These are phyloP conservation scores for Hylyphantes graminicola DNA, from an alignment of 1,140 invertebrate species.

Conservation along the genomic window DNA sequence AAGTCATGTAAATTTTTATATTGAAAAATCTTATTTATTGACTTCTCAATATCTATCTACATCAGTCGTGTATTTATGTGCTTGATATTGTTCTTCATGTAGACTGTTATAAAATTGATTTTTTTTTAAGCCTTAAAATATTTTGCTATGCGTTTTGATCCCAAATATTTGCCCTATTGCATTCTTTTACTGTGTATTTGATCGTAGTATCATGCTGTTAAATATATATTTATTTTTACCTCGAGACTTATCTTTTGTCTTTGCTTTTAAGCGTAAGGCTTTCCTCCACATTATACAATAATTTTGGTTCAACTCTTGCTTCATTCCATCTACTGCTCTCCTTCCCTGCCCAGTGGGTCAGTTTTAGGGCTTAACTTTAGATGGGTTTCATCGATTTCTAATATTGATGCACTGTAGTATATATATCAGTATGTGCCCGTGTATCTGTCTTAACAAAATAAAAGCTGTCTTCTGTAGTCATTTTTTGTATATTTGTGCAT, in stretches of 20 bases:
- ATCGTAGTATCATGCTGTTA: slow-evolving; percentile 47
- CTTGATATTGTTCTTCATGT: background rate
- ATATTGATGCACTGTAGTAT: slow-evolving; percentile 60
- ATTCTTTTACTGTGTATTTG: slow-evolving; percentile 37
- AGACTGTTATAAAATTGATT: background rate
- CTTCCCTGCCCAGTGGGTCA: background rate
- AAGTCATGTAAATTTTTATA: slow-evolving; percentile 15
- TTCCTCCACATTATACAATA: too few relatives aligned
- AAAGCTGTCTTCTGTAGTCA: slow-evolving; percentile 59
- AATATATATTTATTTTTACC: slow-evolving; percentile 59
- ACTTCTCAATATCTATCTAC: background rate
- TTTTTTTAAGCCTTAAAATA: background rate
- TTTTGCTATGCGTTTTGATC: background rate
- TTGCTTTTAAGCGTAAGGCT: slow-evolving; percentile 5
- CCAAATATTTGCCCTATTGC: background rate
- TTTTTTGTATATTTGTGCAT: slow-evolving; percentile 52
- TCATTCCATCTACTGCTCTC: background rate
- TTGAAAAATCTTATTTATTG: slow-evolving; percentile 28
- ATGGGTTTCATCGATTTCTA: slow-evolving; percentile 55
- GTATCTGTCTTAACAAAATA: slow-evolving; percentile 55
- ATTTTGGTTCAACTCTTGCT: background rate
- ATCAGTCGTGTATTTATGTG: slow-evolving; percentile 20
- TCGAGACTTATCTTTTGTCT: background rate
- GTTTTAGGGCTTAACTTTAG: slow-evolving; percentile 48
- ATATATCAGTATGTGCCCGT: slow-evolving; percentile 54